A percentile compares a stretch with the other conserved stretches of the same genome.
Conservation (phyloP, 2,113 vertebrate species). For the Conger conger region DNA sequence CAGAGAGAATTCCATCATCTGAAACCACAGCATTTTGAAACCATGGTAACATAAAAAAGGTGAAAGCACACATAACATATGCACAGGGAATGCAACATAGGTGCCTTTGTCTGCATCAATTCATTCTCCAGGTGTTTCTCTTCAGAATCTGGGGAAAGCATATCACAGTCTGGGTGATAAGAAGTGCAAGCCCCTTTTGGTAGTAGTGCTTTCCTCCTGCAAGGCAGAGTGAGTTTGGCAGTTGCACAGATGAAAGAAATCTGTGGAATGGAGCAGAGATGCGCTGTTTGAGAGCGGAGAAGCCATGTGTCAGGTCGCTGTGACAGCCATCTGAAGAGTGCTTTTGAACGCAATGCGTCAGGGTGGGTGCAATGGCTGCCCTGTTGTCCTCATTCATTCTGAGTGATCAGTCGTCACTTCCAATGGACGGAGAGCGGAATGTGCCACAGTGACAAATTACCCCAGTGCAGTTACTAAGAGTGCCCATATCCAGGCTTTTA, state of each 20-base stretch:
- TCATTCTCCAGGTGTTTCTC: background rate
- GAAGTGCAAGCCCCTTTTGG: background rate
- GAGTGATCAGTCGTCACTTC: constrained; percentile 2
- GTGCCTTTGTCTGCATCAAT: background rate
- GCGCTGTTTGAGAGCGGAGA: background rate
- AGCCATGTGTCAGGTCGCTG: background rate
- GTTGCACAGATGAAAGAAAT: background rate
- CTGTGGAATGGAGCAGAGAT: background rate
- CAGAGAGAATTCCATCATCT: background rate
- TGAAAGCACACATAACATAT: background rate
- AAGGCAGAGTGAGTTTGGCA: background rate
- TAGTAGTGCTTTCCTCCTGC: background rate
- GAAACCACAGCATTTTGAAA: background rate
- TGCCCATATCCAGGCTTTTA: background rate
- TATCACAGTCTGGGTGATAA: background rate
- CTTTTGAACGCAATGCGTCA: background rate
- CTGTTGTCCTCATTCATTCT: background rate
- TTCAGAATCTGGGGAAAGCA: background rate
- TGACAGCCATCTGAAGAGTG: background rate
- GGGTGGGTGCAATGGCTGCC: background rate
- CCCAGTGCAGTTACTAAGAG: background rate
- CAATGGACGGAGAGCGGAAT: background rate
- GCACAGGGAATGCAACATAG: background rate
- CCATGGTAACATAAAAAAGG: background rate
- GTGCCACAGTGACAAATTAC: background rate